A percentile compares a stretch with the other conserved stretches of the same genome.
Conservation (phyloP, 2,113 vertebrate genomes). For the Phrynosoma blainvillii region DNA sequence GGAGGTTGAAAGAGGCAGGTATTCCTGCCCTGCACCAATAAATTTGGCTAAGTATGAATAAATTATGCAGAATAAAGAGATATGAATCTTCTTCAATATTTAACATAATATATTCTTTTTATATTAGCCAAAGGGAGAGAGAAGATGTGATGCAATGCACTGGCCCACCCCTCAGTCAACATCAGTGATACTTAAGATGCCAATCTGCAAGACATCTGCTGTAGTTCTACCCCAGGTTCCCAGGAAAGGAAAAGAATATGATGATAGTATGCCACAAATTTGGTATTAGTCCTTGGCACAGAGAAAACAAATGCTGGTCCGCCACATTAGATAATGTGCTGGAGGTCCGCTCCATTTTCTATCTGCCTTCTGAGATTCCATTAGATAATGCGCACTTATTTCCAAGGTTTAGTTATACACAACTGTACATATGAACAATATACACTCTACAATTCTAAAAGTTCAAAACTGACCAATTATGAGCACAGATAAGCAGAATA, state of each 20-base stretch:
- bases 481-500: not conserved
- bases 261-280: too few species aligned
- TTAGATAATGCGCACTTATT: not conserved
- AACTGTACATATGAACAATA: not conserved
- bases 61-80: not conserved
- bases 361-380: not conserved
- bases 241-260: too few species aligned
- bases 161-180: not conserved
- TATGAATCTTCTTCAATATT: not conserved
- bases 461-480: not conserved
- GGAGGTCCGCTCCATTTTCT: not conserved
- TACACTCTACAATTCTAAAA: not conserved
- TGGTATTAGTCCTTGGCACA: too few species aligned
- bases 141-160: not conserved
- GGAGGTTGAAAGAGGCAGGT: too few species aligned
- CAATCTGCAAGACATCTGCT: too few species aligned
- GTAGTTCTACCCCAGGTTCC: too few species aligned
- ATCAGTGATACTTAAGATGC: not conserved
- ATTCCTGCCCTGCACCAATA: not conserved
- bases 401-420: not conserved
- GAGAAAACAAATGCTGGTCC: too few species aligned
- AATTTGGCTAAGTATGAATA: not conserved
- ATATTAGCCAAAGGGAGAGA: not conserved
- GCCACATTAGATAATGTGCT: too few species aligned
- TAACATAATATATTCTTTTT: constrained; percentile 15